Percentiles rank a stretch among this genome's conserved stretches.
Evolutionary conservation across 2,113 vertebrate species (phyloP).

Genomic region (Sisor rabdophorus): DNA sequence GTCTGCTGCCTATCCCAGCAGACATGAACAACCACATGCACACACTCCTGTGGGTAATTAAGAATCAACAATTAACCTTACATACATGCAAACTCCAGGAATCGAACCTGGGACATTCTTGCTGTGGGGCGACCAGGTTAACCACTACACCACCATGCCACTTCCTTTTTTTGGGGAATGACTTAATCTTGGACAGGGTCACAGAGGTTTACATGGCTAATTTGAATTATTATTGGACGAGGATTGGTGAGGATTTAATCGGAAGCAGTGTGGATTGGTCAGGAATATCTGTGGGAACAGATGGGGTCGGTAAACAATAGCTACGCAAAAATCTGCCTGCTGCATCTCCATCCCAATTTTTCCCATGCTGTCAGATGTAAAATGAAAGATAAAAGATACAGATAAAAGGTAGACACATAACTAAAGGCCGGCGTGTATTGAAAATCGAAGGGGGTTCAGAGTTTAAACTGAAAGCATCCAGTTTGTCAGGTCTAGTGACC

Average conservation of each 20-base stretch:
- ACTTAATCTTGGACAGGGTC: neutral
- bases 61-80: no score
- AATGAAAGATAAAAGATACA: neutral
- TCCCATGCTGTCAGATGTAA: neutral
- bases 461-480: slow-evolving; percentile 19
- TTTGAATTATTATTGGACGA: neutral
- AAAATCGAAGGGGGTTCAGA: neutral
- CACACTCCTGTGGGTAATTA: no score
- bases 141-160: neutral
- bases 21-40: no score
- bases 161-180: neutral
- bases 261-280: neutral
- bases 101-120: no score
- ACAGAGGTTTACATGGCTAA: neutral
- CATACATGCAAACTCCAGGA: no score
- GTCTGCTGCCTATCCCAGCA: no score
- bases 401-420: neutral
- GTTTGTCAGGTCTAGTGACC: slow-evolving; percentile 24
- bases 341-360: neutral
- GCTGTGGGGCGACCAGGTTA: no score
- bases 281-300: neutral
- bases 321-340: neutral
- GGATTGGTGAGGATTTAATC: neutral
- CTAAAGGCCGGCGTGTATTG: neutral
- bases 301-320: neutral